Evolutionary conservation across 1,140 invertebrate species (phyloP), one percentile per base, ranked within the genome.

Genomic region (Drosophila paulistorum): DNA sequence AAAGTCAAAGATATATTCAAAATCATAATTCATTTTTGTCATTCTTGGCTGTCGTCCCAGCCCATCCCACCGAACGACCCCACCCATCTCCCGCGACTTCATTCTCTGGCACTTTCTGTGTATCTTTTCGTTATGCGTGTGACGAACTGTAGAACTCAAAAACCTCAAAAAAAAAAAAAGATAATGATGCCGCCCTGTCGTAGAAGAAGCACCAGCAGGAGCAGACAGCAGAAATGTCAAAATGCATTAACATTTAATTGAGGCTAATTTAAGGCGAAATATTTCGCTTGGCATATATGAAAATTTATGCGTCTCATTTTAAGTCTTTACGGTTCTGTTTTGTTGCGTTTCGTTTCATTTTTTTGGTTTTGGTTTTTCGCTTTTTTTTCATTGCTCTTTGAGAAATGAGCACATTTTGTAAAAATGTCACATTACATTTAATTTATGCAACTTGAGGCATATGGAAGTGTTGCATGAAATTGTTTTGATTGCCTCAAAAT

Each of bases 181-280:
- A 75, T 65, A 17, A 58, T 58, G 33, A 51, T 61, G 70, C 48
- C 48, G 62, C 65, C n/a, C 13, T 62, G 11, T 37, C 10, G 11
- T 39, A 11, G 37, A 13, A 13, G 37, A 39, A 58, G 63, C 45
- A 45, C 54, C 64, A 42, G 60, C 45, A 7, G 20, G 65, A 60
- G 71, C 62, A 51, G 77, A 69, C 77, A 70, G 69, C 67, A 90
- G 77, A 91, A 89, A 90, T 91, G 90, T 91, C 90, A 91, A 91
- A 91, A 91, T 90, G 90, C 90, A 91, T 91, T 91, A 91, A 91
- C 90, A 91, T 91, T 91, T 91, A 91, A 91, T 91, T 91, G 90
- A 91, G 90, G 90, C 90, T 91, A 91, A 91, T 91, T 91, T 91
- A 91, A 91, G 90, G 85, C 90, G 85, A 91, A 91, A 91, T 87